phyloP scores from a whole-genome alignment of 2,888 invertebrate species.

The Drosophila monieri region DNA sequence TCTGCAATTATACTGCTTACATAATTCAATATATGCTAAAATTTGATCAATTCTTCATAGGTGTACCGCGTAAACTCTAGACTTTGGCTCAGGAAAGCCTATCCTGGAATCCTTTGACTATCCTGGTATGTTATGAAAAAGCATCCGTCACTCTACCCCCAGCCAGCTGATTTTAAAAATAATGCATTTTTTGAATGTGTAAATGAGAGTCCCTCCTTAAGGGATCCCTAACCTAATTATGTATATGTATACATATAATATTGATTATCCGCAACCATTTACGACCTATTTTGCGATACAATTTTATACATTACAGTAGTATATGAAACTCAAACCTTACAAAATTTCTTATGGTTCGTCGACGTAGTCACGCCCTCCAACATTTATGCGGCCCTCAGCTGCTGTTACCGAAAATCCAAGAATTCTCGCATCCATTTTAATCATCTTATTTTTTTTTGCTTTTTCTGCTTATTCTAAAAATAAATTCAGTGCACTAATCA shows the following conservation, averaged over 20 bases:
- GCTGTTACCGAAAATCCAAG: slow-evolving; percentile 98
- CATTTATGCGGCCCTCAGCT: slow-evolving; percentile 96
- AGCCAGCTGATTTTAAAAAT: no score
- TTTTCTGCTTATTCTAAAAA: slow-evolving; percentile 91
- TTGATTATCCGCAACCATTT: slow-evolving; percentile 5
- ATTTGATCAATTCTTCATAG: no score
- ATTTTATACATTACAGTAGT: slow-evolving; percentile 30
- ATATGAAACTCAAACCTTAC: slow-evolving; percentile 25
- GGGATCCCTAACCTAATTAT: no score
- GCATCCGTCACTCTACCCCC: no score
- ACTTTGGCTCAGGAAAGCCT: no score
- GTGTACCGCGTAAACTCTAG: no score
- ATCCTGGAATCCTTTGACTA: no score
- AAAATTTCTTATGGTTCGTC: slow-evolving; percentile 79
- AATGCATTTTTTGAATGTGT: no score
- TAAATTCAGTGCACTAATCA: neutral
- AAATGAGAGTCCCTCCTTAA: no score
- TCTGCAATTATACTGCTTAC: no score
- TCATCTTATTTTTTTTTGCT: slow-evolving; percentile 96
- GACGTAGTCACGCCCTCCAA: slow-evolving; percentile 89
- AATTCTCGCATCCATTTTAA: slow-evolving; percentile 95
- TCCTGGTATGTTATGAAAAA: no score
- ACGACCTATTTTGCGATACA: slow-evolving; percentile 43
- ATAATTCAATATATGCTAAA: no score
- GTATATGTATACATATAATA: neutral